These are phyloP conservation scores for Megaceryle torquata DNA, from an alignment of 2,113 vertebrate species.

Conservation along the genomic window DNA sequence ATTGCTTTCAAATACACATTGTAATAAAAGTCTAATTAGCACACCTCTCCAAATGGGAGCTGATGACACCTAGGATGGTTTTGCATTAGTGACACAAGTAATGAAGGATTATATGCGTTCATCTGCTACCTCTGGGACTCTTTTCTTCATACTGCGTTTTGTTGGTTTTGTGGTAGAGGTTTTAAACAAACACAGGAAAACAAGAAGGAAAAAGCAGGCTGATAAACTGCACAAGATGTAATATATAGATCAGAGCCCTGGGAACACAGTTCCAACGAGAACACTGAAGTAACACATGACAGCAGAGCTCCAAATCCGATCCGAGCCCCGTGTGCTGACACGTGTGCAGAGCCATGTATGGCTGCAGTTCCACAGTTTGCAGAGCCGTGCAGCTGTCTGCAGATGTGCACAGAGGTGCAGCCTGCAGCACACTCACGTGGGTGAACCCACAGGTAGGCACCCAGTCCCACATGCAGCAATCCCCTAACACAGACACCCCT, in stretches of 20 bases:
- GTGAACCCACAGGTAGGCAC: neutral
- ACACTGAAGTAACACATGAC: slow-evolving; percentile 20
- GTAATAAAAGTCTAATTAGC: slow-evolving; percentile 61
- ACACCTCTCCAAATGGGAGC: slow-evolving; percentile 45
- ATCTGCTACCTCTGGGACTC: neutral
- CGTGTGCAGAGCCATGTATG: too few species aligned
- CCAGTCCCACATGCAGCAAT: neutral
- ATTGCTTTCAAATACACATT: slow-evolving; percentile 67
- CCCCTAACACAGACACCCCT: neutral
- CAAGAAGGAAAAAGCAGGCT: slow-evolving; percentile 7
- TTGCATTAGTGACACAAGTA: neutral
- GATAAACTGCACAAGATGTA: slow-evolving; percentile 41
- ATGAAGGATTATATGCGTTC: slow-evolving; percentile 17
- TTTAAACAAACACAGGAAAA: slow-evolving; percentile 56
- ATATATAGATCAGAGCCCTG: neutral
- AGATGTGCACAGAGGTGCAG: neutral
- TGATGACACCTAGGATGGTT: neutral
- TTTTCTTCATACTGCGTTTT: neutral
- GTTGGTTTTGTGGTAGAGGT: slow-evolving; percentile 21
- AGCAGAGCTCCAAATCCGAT: neutral
- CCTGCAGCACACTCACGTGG: fast-evolving
- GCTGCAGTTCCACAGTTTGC: neutral
- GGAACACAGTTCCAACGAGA: slow-evolving; percentile 19
- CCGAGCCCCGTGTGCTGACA: neutral
- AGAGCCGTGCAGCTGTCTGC: neutral